These are phyloP conservation scores for Drosophila paulistorum DNA, from an alignment of 1,140 invertebrate species.

Conservation along the genomic window DNA sequence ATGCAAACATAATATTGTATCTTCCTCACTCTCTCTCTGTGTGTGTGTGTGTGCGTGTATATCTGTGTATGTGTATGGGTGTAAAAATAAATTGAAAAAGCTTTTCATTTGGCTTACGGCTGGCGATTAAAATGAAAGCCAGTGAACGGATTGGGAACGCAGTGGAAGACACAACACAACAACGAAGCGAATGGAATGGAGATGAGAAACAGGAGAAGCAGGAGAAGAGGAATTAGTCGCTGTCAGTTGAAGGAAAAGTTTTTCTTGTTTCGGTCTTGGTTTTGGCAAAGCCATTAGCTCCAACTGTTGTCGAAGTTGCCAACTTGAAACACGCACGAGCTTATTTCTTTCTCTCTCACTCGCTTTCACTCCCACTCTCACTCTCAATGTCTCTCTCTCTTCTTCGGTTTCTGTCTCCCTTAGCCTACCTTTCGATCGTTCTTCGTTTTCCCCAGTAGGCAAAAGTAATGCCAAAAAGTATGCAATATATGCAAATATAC, in stretches of 20 bases:
- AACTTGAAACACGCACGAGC: constrained; percentile 67
- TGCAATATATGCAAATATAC: constrained; percentile 49
- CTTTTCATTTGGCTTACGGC: constrained; percentile 73
- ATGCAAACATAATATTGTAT: constrained; percentile 34
- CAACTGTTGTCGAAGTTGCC: constrained; percentile 74
- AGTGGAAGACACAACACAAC: not conserved
- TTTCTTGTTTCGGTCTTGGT: constrained; percentile 23
- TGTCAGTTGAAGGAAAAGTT: constrained; percentile 64
- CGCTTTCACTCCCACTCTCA: not conserved
- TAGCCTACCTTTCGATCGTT: not conserved
- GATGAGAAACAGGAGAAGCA: not conserved
- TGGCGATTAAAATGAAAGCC: constrained; percentile 73
- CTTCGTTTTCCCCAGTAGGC: constrained; percentile 8
- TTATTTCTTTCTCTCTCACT: not conserved
- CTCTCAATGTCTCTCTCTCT: not conserved
- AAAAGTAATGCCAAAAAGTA: constrained; percentile 72
- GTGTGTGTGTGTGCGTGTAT: not conserved
- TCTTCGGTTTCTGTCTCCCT: too few relatives aligned
- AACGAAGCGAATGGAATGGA: constrained; percentile 39
- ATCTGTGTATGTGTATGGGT: constrained; percentile 6
- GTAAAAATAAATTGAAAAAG: constrained; percentile 72
- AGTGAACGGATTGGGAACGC: constrained; percentile 24
- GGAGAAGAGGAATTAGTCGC: constrained; percentile 58
- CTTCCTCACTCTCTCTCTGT: not conserved
- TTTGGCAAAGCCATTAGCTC: constrained; percentile 55